These are phyloP conservation scores for Anolis carolinensis DNA, from an alignment of 2,113 vertebrate species.

Conservation along the genomic window DNA sequence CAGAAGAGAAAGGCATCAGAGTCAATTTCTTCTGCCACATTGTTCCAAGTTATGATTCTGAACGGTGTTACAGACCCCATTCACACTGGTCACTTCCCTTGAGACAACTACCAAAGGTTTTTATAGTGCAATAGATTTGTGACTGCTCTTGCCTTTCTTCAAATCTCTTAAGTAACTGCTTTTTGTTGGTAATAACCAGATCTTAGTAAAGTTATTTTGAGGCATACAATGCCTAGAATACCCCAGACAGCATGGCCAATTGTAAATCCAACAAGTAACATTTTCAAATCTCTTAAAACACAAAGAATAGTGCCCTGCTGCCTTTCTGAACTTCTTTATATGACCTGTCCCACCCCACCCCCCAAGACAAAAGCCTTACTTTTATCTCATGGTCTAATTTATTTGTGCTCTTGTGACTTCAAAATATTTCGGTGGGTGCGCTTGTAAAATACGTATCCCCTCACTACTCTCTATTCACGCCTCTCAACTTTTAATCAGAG, in stretches of 20 bases:
- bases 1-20: constrained; percentile 10
- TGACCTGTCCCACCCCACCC: no score
- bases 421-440: neutral
- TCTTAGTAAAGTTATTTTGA: no score
- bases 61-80: neutral
- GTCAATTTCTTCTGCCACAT: constrained; percentile 17
- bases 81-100: neutral
- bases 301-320: neutral
- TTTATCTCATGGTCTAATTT: neutral
- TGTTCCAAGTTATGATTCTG: constrained; percentile 7
- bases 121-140: neutral
- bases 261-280: no score
- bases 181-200: neutral
- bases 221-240: no score
- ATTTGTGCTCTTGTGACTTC: neutral
- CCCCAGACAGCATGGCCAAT: no score
- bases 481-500: neutral
- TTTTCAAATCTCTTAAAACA: neutral
- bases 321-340: neutral
- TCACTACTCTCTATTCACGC: neutral
- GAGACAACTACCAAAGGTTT: neutral
- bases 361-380: neutral
- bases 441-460: neutral
- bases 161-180: neutral
- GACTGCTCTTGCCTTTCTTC: neutral